Conservation (phyloP, 2,797 vertebrate species). For the Enteromius paludinosus region DNA sequence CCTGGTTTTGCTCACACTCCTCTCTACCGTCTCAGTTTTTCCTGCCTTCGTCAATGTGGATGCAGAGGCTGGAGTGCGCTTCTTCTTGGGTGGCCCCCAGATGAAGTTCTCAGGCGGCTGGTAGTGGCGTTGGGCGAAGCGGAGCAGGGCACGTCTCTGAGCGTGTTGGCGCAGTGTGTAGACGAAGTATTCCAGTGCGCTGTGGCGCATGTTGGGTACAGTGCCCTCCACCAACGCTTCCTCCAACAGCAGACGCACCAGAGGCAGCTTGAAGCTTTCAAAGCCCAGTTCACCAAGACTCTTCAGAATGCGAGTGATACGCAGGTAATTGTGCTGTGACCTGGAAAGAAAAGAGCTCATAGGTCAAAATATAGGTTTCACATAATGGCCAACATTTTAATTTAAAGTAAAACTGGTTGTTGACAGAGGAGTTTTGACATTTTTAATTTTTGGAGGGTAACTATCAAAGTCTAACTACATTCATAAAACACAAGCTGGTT, state of each 20-base stretch:
- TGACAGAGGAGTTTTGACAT: neutral
- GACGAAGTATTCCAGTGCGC: slow-evolving; percentile 94
- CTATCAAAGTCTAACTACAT: neutral
- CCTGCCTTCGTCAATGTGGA: slow-evolving; percentile 68
- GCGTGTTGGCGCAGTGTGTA: slow-evolving; percentile 90
- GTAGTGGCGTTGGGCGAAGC: slow-evolving; percentile 90
- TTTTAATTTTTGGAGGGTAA: neutral
- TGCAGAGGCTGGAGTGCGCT: slow-evolving; percentile 52
- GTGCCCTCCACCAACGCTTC: slow-evolving; percentile 90
- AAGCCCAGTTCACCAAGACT: slow-evolving; percentile 96
- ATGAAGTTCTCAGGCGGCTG: slow-evolving; percentile 90
- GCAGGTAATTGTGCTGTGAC: slow-evolving; percentile 97
- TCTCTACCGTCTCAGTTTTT: slow-evolving; percentile 63
- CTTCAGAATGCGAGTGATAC: slow-evolving; percentile 97
- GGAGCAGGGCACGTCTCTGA: slow-evolving; percentile 88
- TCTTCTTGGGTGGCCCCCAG: slow-evolving; percentile 88
- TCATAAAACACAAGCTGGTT: neutral
- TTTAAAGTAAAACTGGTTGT: neutral
- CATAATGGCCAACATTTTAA: neutral
- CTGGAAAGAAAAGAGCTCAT: slow-evolving; percentile 68
- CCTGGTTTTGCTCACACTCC: slow-evolving; percentile 42
- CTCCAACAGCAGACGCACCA: slow-evolving; percentile 91
- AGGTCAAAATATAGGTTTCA: neutral
- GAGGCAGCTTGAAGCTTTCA: slow-evolving; percentile 91
- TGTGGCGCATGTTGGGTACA: slow-evolving; percentile 94